Evolutionary conservation across 2,113 vertebrate genomes (phyloP), one percentile per base, ranked within the genome.

Genomic region (Daubentonia madagascariensis): DNA sequence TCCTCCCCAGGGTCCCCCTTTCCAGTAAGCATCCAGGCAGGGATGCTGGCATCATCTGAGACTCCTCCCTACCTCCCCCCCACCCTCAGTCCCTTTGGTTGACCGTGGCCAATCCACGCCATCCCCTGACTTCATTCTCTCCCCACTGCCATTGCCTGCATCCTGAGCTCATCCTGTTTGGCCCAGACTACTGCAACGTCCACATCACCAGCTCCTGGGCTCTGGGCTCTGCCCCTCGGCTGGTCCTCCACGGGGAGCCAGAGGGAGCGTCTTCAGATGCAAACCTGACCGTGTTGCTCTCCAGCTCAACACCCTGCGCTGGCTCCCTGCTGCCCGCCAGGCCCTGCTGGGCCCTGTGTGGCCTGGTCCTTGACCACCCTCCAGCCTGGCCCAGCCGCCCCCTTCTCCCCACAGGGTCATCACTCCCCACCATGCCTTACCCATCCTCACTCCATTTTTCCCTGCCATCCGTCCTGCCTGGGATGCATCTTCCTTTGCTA

Each of bases 371-470:
- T 54, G 50, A 30, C n/a, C 3, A 0, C 23, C 13, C 65, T 50
- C 65, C 35, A 57, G 18, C 61, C 20, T 16, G 32, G 40, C 63
- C 25, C 48, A 12, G 17, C 65, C 10, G 17, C 65, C 10, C 11
- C n/a, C 23, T 35, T 25, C 45, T 35, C 57, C n/a, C 37, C 40
- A 11, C 14, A 3, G 10, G 30, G 10, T 32, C 14, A 10, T 63
- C n/a, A 5, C 22, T 11, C 63, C 18, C 18, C 32, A 8, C 11
- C 17, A 8, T 23, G 1, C 59, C 17, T 0, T 3, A 3, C 22
- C 0, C 9, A 65, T n/a, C 6, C 73, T n/a, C 20, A 8, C 20
- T 85, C 30, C 22, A 6, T 8, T 70, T 32, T 43, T 22, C 37
- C 80, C 52, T 9, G 14, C 18, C 52, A 1, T 18, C n/a, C 16